These are phyloP conservation scores for Pachycephus smyrnensis DNA, from an alignment of 2,888 invertebrate genomes.

Conservation along the genomic window DNA sequence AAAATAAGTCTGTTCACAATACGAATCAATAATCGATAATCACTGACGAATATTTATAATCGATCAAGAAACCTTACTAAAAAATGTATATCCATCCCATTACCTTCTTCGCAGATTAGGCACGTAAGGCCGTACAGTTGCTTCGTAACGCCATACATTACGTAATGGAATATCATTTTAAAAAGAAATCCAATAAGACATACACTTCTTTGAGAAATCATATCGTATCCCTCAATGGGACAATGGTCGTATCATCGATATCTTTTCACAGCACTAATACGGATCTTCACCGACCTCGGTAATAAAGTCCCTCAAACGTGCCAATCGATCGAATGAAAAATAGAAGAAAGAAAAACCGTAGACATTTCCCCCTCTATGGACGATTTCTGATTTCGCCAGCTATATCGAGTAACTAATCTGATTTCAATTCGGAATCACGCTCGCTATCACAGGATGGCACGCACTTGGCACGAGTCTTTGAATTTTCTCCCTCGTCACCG, in stretches of 20 bases:
- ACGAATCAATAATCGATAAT: not conserved
- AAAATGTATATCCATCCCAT: not conserved
- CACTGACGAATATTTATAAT: not conserved
- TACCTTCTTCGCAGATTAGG: not conserved
- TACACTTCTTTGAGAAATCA: not conserved
- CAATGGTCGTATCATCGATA: not conserved
- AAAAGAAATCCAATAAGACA: not conserved
- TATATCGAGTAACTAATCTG: slow-evolving; percentile 35
- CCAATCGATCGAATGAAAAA: not conserved
- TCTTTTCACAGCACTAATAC: not conserved
- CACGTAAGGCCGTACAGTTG: not conserved
- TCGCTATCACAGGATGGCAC: slow-evolving; percentile 61
- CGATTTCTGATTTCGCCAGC: slow-evolving; percentile 28
- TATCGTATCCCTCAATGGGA: not conserved
- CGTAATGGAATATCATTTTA: not conserved
- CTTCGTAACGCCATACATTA: not conserved
- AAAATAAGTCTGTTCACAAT: not conserved
- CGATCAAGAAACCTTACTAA: not conserved
- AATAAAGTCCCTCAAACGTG: not conserved
- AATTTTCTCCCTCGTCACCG: slow-evolving; percentile 33
- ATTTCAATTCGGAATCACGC: slow-evolving; percentile 45
- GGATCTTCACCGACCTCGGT: not conserved
- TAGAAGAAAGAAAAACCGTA: not conserved
- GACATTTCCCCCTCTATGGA: slow-evolving; percentile 35
- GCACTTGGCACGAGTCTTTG: slow-evolving; percentile 56